These are phyloP conservation scores for Prolemur simus DNA, from an alignment of 2,113 vertebrate species.

Conservation along the genomic window DNA sequence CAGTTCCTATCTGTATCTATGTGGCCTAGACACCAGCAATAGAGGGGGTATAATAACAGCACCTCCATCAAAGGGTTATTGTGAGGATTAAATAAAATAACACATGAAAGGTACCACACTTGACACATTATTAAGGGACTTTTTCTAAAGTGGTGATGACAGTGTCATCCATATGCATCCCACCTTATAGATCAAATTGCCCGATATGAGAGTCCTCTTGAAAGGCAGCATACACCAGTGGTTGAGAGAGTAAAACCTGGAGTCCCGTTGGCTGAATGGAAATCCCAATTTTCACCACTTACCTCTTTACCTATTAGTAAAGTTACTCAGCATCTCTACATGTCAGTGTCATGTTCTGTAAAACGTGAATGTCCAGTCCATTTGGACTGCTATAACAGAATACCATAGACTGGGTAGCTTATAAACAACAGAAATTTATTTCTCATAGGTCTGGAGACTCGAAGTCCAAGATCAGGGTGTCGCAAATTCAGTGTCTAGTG, in stretches of 20 bases:
- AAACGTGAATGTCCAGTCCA: background rate
- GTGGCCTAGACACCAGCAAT: background rate
- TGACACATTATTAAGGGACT: background rate
- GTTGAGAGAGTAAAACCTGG: background rate
- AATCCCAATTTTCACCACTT: background rate
- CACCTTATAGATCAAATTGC: background rate
- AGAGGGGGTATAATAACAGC: accelerated
- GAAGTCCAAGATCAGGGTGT: background rate
- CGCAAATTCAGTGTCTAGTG: background rate
- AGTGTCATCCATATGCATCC: background rate
- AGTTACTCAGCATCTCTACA: background rate
- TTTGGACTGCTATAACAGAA: background rate
- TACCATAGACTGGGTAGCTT: background rate
- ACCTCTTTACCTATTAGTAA: background rate
- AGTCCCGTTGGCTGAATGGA: background rate
- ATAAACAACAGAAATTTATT: background rate
- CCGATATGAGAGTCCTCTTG: background rate
- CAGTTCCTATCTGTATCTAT: accelerated
- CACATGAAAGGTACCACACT: accelerated
- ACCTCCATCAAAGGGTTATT: background rate
- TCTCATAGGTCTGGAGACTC: background rate
- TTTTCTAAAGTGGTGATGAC: background rate
- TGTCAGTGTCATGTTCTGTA: background rate
- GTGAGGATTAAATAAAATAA: background rate
- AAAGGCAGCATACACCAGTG: background rate